These are phyloP conservation scores for Xiphophorus maculatus DNA, from an alignment of 2,113 vertebrate genomes.

Conservation along the genomic window DNA sequence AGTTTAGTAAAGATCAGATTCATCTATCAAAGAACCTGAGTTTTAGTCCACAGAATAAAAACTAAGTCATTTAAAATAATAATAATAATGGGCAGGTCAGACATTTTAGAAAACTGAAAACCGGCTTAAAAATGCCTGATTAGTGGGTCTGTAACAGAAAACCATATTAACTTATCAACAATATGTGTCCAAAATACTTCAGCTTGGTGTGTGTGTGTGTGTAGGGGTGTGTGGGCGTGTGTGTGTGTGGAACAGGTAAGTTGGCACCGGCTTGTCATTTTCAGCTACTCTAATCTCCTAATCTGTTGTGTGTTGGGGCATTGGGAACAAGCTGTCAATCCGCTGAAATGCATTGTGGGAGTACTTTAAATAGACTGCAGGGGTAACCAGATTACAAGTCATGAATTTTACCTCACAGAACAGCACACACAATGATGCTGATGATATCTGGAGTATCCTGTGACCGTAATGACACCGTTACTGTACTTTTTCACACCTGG, in stretches of 20 bases:
- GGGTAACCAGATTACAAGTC: constrained; percentile 43
- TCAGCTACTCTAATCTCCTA: constrained; percentile 75
- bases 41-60: no score
- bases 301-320: constrained; percentile 48
- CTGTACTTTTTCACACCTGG: background rate
- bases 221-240: no score
- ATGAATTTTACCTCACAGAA: constrained; percentile 2
- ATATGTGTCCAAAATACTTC: no score
- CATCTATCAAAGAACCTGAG: no score
- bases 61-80: no score
- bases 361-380: constrained; percentile 56
- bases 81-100: no score
- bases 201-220: no score
- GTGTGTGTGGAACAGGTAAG: constrained; percentile 17
- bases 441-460: background rate
- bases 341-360: constrained; percentile 65
- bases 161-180: no score
- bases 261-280: constrained; percentile 53
- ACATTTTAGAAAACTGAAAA: no score
- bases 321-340: constrained; percentile 36
- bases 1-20: no score
- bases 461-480: background rate
- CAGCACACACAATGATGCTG: background rate
- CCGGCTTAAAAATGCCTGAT: no score
- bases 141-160: no score